These are phyloP conservation scores for Lonchura striata DNA, from an alignment of 2,113 vertebrate species.

Conservation along the genomic window DNA sequence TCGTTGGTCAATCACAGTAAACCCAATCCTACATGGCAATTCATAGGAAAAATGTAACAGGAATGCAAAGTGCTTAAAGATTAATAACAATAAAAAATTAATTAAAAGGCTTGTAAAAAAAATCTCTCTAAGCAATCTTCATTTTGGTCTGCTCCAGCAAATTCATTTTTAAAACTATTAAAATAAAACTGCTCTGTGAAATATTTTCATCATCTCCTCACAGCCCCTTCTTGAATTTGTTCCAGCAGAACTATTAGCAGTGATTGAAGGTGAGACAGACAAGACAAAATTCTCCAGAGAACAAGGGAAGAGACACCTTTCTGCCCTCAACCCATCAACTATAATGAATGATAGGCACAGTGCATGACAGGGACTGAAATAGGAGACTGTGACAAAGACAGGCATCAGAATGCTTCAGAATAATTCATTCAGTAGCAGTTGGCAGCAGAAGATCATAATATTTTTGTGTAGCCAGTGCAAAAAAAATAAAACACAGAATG, in stretches of 20 bases:
- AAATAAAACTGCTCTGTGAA: constrained; percentile 63
- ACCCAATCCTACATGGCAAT: neutral
- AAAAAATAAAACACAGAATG: constrained; percentile 12
- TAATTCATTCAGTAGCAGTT: constrained; percentile 55
- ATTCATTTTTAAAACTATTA: constrained; percentile 42
- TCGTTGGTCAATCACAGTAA: constrained; percentile 27
- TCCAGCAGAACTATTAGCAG: constrained; percentile 87
- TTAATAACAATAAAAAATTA: constrained; percentile 8
- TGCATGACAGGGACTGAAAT: constrained; percentile 45
- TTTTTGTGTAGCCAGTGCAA: constrained; percentile 33
- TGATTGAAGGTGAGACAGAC: constrained; percentile 80
- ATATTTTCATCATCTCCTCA: constrained; percentile 55
- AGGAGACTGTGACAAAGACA: constrained; percentile 58
- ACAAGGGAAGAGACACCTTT: constrained; percentile 70
- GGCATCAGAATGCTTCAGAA: constrained; percentile 55
- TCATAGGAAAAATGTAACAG: neutral
- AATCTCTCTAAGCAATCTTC: neutral
- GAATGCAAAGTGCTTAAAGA: neutral
- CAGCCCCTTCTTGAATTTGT: constrained; percentile 67
- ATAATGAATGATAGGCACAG: constrained; percentile 66
- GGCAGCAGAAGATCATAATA: constrained; percentile 46
- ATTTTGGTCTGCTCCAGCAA: constrained; percentile 35
- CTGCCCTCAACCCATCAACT: constrained; percentile 67
- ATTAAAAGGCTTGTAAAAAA: constrained; percentile 20
- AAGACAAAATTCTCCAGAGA: constrained; percentile 75